These are phyloP conservation scores for Decapterus maruadsi DNA, from an alignment of 2,797 vertebrate genomes.

Conservation along the genomic window DNA sequence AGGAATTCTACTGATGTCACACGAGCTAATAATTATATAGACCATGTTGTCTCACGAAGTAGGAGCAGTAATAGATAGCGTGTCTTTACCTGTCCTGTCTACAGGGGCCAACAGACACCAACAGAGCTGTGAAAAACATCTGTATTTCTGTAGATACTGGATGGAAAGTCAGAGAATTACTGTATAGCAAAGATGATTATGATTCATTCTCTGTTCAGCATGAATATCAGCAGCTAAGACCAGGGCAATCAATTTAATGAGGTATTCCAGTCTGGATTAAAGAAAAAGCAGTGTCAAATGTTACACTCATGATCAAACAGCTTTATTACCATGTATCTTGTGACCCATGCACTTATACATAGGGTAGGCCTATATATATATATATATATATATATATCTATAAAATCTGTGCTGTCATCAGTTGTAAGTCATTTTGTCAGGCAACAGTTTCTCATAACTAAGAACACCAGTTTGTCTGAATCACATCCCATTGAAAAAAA, in stretches of 20 bases:
- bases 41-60: conserved; percentile 12
- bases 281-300: neutral
- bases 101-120: neutral
- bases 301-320: neutral
- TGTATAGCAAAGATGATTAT: neutral
- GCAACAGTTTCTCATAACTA: neutral
- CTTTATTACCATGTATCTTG: neutral
- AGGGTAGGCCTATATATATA: too few species aligned
- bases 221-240: neutral
- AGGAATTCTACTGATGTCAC: conserved; percentile 51
- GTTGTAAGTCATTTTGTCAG: neutral
- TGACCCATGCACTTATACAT: neutral
- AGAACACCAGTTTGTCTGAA: conserved; percentile 21
- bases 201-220: neutral
- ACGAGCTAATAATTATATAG: conserved; percentile 30
- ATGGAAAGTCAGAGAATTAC: neutral
- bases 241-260: neutral
- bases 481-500: neutral
- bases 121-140: neutral
- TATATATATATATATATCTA: too few species aligned
- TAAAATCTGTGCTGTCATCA: neutral
- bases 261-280: neutral
- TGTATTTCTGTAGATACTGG: neutral
- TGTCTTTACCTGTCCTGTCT: conserved; percentile 55
- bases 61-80: conserved; percentile 13